These are phyloP conservation scores for Acleris literana DNA, from an alignment of 2,888 invertebrate species.

Conservation along the genomic window DNA sequence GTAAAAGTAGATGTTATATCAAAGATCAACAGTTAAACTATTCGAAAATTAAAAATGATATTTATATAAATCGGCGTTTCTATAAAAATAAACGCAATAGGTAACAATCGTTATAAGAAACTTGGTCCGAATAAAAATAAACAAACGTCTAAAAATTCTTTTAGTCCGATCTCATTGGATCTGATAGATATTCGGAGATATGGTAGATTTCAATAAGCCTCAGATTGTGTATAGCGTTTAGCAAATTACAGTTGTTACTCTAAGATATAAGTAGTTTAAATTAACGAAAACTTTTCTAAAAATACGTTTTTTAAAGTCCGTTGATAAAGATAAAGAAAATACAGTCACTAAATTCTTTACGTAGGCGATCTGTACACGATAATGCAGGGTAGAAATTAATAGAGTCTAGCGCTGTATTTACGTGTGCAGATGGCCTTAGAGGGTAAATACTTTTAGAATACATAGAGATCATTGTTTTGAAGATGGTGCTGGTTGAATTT, in stretches of 20 bases:
- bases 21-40: conserved; percentile 58
- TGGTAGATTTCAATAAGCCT: conserved; percentile 64
- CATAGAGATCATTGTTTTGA: conserved; percentile 3
- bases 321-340: conserved; percentile 31
- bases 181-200: conserved; percentile 50
- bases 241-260: conserved; percentile 51
- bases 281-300: conserved; percentile 74
- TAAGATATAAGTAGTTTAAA: conserved; percentile 62
- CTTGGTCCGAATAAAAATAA: conserved; percentile 65
- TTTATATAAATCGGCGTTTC: conserved; percentile 40
- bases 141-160: conserved; percentile 36
- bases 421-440: conserved; percentile 17
- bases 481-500: conserved; percentile 19
- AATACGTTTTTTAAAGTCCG: conserved; percentile 47
- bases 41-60: conserved; percentile 46
- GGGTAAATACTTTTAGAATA: conserved; percentile 16
- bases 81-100: conserved; percentile 54
- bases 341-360: conserved; percentile 24
- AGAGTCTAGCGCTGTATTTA: conserved; percentile 4
- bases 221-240: conserved; percentile 63
- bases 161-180: conserved; percentile 45
- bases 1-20: conserved; percentile 56
- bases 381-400: conserved; percentile 4
- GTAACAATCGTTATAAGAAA: conserved; percentile 54
- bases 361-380: conserved; percentile 11